Evolutionary conservation across 1,140 invertebrate species (phyloP), one percentile per base, ranked within the genome.

Genomic region (Chrysopa pallens): DNA sequence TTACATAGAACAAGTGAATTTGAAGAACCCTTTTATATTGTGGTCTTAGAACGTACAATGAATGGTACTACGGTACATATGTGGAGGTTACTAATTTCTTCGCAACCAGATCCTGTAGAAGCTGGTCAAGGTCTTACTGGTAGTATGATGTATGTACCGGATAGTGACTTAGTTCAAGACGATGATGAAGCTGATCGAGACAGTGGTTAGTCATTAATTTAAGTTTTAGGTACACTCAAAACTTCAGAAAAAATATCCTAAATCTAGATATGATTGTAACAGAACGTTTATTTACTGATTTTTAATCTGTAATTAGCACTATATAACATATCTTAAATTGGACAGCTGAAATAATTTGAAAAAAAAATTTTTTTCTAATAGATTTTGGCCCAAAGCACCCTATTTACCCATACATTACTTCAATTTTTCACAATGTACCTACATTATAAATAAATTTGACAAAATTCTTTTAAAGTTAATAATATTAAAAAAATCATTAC

Each of bases 1-100:
- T 62, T 95, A 15, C 77, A 89, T 35, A 77, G 87, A 49, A 74
- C 78, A 8, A 70, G 78, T 0, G 79, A 83, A 15, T 96, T 96
- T 58, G 84, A 91, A 54, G 91, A 96, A 56, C 87, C 89, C 1
- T 97, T 96, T 64, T 96, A 89, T 55, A 84, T 97, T 33, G 89
- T 95, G 0, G 80, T 95, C 13, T 59, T 95, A 9, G 90, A 95
- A 60, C 80, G 88, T 53, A 85, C 82, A 0, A 67, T 73, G 39
- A 74, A 74, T 13, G 78, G 82, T 4, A 90, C 84, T n/a, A 82
- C 85, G 1, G 76, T 95, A 6, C 91, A 96, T 53, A 95, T 94
- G 85, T 97, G 92, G 92, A 74, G 84, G 53, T 69, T 97, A 8
- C 79, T 85, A 0, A 91, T 95, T 42, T 81, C 87, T 0, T 94